Evolutionary conservation across 2,797 vertebrate genomes (phyloP).

Genomic region (Aplochiton taeniatus): DNA sequence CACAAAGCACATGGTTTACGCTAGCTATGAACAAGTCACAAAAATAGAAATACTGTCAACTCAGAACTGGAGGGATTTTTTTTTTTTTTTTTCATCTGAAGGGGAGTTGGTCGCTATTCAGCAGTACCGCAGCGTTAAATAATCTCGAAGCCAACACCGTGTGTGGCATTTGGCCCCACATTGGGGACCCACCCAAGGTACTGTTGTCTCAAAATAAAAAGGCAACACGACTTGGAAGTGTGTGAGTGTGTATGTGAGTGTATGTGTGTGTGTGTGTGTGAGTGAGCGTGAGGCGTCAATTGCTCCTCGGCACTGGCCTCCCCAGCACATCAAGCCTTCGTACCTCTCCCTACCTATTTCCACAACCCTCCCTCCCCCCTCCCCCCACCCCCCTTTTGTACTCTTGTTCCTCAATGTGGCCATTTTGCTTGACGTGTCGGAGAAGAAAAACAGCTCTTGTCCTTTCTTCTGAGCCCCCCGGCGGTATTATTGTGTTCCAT

Average conservation of each 20-base stretch:
- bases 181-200: background rate
- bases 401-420: slow-evolving; percentile 31
- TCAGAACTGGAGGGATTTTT: background rate
- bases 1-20: too few relatives aligned
- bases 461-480: slow-evolving; percentile 62
- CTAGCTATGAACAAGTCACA: too few relatives aligned
- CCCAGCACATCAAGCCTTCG: slow-evolving; percentile 5
- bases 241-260: slow-evolving; percentile 13
- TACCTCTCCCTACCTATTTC: background rate
- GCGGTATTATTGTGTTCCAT: slow-evolving; percentile 75
- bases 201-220: background rate
- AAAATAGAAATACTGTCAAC: too few relatives aligned
- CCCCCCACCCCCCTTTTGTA: too few relatives aligned
- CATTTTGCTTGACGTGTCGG: slow-evolving; percentile 14
- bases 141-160: background rate
- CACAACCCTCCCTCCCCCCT: too few relatives aligned
- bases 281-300: slow-evolving; percentile 19
- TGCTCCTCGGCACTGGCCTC: slow-evolving; percentile 11
- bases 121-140: too few relatives aligned
- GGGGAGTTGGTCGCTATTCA: background rate
- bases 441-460: slow-evolving; percentile 56
- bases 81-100: too few relatives aligned
- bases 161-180: background rate
- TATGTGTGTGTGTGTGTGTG: background rate
- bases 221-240: background rate